phyloP scores from a whole-genome alignment of 2,888 invertebrate species.

The Dryococelus australis region DNA sequence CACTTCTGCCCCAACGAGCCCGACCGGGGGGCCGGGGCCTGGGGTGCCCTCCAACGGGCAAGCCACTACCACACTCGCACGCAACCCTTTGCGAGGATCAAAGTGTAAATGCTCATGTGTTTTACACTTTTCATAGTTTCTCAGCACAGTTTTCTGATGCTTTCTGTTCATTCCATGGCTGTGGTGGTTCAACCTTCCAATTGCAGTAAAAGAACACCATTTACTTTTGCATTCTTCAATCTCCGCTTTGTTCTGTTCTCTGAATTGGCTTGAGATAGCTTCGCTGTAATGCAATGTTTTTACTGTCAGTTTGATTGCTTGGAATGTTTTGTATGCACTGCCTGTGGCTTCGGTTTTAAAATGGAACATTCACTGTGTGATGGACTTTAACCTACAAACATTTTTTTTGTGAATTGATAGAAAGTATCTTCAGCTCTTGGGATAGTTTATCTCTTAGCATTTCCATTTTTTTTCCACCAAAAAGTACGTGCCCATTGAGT shows the following conservation, averaged over 20 bases:
- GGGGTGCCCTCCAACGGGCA: constrained; percentile 48
- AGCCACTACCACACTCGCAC: constrained; percentile 61
- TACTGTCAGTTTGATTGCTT: not conserved
- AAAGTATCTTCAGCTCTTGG: not conserved
- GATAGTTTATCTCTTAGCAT: not conserved
- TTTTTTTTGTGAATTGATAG: not conserved
- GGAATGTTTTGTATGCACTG: not conserved
- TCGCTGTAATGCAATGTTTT: not conserved
- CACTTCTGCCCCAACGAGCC: constrained; percentile 59
- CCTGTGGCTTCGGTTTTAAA: constrained; percentile 8
- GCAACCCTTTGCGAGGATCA: constrained; percentile 82
- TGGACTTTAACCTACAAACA: not conserved
- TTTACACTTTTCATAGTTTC: constrained; percentile 34
- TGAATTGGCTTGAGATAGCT: constrained; percentile 25
- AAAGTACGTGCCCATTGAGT: not conserved
- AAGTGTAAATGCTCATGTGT: constrained; percentile 70
- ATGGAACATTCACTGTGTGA: not conserved
- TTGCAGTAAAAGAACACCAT: constrained; percentile 32
- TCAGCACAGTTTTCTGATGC: constrained; percentile 32
- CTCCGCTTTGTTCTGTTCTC: constrained; percentile 27
- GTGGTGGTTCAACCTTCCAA: constrained; percentile 32
- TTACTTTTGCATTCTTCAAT: constrained; percentile 28
- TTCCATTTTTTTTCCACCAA: not conserved
- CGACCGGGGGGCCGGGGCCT: constrained; percentile 49
- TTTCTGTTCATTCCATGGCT: constrained; percentile 7